Base-by-base conservation (phyloP, 2,113 vertebrate species). In the Trichomycterus rosablanca region DNA sequence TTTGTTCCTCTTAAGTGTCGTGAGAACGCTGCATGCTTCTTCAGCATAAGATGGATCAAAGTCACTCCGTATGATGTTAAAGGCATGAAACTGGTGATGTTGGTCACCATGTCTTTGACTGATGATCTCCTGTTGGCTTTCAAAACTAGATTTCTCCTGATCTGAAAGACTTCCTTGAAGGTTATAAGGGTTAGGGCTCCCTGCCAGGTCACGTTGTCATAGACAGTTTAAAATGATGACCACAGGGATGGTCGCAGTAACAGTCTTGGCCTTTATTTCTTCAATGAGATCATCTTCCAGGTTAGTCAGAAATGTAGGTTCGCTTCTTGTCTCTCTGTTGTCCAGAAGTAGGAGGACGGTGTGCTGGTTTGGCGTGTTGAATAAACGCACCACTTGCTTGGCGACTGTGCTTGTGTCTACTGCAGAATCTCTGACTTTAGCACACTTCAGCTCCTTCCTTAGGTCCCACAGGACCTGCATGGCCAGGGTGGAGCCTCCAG, bases 381-480 rank as follows among this genome's bases (percentile, higher is more conserved):
- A 79, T 46, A 81, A 70, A 1, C 26, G 1, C 5, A 74, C 45
- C 15, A 78, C 74, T 20, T 78, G 52, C 7, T 50, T 4, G 0
- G 67, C 70, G 16, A 76, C 19, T 0, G 23, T 12, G 23, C 40
- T 32, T 7, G 32, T 11, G 10, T 73, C 58, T 51, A 35, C 10
- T 23, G 19, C 7, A 2, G 64, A 57, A 1, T 14, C 65, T n/a
- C 22, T 50, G 16, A 80, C n/a, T 44, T 64, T 67, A 8, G 80
- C 75, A 39, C 75, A 63, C 28, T 52, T 72, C n/a, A 80, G 66
- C 1, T 19, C n/a, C 59, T 67, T 72, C 12, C 35, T 26, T 5
- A 73, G 60, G 8, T 71, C 68, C 77, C 79, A 81, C 19, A 81
- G 0, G 20, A 76, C 48, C 35, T 81, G 72, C 77, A 70, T 81